These are phyloP conservation scores for Grus americana DNA, from an alignment of 2,113 vertebrate species.

Conservation along the genomic window DNA sequence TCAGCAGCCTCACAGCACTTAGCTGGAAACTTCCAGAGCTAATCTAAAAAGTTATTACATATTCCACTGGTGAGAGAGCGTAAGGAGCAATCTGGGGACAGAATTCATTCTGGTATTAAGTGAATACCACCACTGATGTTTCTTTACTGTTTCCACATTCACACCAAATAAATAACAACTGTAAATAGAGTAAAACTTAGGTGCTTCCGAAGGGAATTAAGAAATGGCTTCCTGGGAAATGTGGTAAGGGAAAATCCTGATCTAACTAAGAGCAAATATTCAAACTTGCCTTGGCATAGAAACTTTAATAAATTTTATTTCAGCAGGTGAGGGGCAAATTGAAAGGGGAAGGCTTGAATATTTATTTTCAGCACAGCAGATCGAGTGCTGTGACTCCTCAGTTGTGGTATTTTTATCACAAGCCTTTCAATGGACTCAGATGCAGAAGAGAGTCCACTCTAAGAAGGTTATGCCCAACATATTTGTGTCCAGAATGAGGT, in stretches of 20 bases:
- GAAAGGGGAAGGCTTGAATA: neutral
- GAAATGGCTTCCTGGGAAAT: neutral
- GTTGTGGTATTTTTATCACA: neutral
- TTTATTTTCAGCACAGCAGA: neutral
- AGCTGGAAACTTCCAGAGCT: neutral
- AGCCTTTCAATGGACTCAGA: neutral
- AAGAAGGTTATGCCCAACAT: neutral
- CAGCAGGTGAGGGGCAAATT: neutral
- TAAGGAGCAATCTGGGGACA: neutral
- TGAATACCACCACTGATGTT: neutral
- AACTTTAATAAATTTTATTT: neutral
- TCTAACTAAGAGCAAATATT: neutral
- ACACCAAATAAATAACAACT: neutral
- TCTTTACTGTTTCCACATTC: neutral
- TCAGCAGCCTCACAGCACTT: neutral
- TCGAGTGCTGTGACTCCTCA: neutral
- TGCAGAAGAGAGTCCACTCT: neutral
- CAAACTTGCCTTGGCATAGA: neutral
- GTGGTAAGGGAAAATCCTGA: neutral
- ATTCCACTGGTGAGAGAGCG: neutral
- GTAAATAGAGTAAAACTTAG: neutral
- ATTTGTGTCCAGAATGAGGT: neutral
- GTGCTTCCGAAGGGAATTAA: neutral
- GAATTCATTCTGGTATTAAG: neutral
- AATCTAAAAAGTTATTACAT: neutral